These are phyloP conservation scores for Dolichallabes microphthalmus DNA, from an alignment of 2,113 vertebrate genomes.

Conservation along the genomic window DNA sequence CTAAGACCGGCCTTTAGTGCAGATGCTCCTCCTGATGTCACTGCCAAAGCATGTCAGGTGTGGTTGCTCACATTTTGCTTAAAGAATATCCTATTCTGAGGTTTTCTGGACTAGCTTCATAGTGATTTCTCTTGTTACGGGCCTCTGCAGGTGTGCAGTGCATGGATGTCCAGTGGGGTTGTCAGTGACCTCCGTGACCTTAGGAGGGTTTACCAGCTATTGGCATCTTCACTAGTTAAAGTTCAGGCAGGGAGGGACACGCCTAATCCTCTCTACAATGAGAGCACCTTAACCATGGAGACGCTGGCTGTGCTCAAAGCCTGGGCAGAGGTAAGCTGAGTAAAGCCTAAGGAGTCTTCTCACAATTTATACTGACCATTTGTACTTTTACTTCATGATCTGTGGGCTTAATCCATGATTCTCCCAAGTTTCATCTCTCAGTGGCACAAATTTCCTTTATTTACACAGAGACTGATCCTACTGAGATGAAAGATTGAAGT, in stretches of 20 bases:
- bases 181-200: slow-evolving; percentile 87
- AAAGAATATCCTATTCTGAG: neutral
- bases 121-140: neutral
- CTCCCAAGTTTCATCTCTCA: neutral
- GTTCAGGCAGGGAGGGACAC: slow-evolving; percentile 81
- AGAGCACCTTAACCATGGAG: slow-evolving; percentile 90
- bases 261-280: slow-evolving; percentile 80
- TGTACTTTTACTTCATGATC: neutral
- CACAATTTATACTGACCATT: neutral
- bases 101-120: neutral
- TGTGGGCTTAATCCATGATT: neutral
- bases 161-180: slow-evolving; percentile 90
- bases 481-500: neutral
- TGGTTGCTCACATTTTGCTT: neutral
- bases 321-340: slow-evolving; percentile 85
- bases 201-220: slow-evolving; percentile 86
- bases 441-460: neutral
- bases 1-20: slow-evolving; percentile 88
- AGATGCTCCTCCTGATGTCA: slow-evolving; percentile 89
- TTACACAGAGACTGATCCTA: neutral
- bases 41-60: slow-evolving; percentile 91
- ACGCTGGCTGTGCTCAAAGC: slow-evolving; percentile 89
- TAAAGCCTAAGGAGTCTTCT: neutral
- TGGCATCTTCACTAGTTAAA: slow-evolving; percentile 86
- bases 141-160: slow-evolving; percentile 85